Evolutionary conservation across 2,888 invertebrate species (phyloP), one percentile per base, ranked within the genome.

Genomic region (Drosophila neutralis): DNA sequence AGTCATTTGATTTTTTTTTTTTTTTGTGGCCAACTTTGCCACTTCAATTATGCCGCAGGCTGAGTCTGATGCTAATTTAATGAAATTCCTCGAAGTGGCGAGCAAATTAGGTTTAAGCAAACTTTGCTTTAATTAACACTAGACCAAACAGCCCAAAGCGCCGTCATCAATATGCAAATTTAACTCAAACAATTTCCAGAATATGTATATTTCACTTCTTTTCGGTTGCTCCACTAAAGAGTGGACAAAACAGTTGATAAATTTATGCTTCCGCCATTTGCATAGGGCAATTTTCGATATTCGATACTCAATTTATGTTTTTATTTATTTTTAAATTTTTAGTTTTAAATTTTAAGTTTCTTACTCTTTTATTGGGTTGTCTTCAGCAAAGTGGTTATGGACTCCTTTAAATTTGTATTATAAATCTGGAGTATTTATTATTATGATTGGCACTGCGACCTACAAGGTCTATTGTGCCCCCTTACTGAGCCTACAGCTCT

Each of bases 161-260:
- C 29, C 59, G 56, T 79, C 75, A 79, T 65, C 69, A 76, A 79
- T 59, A 76, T 76, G 76, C 76, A 79, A 79, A 76, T 76, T 69
- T 27, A 4, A 27, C 45, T 51, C 54, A 62, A 67, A 52, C 66
- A 59, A 38, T 53, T 63, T 64, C 35, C 59, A 24, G 21, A 24
- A 38, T 18, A 36, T 68, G 24, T 54, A 27, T 27, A 10, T 52
- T n/a, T 2, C 33, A 4, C 33, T 10, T 4, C 21, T 11, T 42
- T 42, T 21, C 10, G 21, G 40, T 40, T 42, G 42, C 42, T 42
- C 42, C 1, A 6, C 11, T 11, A 11, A 42, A 42, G 5, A 11
- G 42, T 21, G 2, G 42, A 15, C 15, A 8, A 45, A 45, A 7
- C 13, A 24, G 21, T 15, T 45, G 45, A 15, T 24, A 24, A 45